Evolutionary conservation across 2,113 vertebrate genomes (phyloP), one percentile per base, ranked within the genome.

Genomic region (Carassius gibelio): DNA sequence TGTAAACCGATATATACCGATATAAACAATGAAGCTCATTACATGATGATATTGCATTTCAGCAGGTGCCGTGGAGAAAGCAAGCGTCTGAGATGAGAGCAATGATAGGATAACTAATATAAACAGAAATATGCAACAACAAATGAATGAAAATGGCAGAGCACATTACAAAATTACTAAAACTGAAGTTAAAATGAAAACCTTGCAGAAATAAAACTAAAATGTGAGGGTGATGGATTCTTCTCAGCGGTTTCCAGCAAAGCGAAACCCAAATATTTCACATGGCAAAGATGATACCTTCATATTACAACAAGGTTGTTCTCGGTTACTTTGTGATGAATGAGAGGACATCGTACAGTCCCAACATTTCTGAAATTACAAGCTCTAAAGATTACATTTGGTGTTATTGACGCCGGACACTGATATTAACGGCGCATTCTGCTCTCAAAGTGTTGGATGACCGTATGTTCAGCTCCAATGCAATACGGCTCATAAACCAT

Each of bases 11-110:
- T 3, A 45, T 48, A 34, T 26, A 64, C 4, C 4, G 4, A 36
- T 2, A 36, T 13, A 1, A 14, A 26, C 36, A 85, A 88, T 88
- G 87, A 90, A 90, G 57, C 76, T 84, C 87, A 88, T 89, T 86
- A 85, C 36, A 72, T 55, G 42, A 86, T 57, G n/a, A 45, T 76
- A 88, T 90, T 86, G 75, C 86, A 80, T 84, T 88, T 86, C 81
- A 87, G 83, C 76, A 86, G 81, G 85, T 90, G 87, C 23, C 45
- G 13, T 2, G 7, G 57, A 71, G 36, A 66, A 75, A 42, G 14
- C 30, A 50, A 57, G 15, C 17, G 55, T 23, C 23, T 6, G 13
- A 19, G 30, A 17, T n/a, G 45, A 71, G 71, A 77, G 52, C 23
- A 64, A 66, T 14, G 61, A 78, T 66, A 59, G 62, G 11, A 74